Conservation (phyloP, 1,140 invertebrate species). For the Diorhabda sublineata region DNA sequence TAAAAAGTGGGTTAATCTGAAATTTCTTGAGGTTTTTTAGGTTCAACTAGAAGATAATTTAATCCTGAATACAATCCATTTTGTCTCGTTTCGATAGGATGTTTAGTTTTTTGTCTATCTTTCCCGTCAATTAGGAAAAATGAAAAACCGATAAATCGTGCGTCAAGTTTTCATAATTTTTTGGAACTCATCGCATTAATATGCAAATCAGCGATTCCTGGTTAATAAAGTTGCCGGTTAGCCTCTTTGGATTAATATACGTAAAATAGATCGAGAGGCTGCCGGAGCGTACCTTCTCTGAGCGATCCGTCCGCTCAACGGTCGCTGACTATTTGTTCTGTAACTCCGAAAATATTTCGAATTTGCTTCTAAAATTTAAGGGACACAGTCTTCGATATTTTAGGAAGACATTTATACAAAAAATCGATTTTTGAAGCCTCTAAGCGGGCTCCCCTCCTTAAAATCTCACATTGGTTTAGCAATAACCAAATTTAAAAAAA, state of each 20-base stretch:
- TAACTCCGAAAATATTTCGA: too few relatives aligned
- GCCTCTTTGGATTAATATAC: too few relatives aligned
- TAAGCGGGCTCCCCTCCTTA: neutral
- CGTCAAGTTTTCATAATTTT: neutral
- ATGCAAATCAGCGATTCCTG: neutral
- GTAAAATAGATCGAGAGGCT: too few relatives aligned
- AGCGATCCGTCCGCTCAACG: neutral
- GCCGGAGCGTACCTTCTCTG: too few relatives aligned
- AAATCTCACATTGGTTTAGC: too few relatives aligned
- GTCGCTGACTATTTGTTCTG: neutral
- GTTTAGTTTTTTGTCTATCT: neutral
- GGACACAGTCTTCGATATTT: neutral
- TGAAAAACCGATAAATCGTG: constrained; percentile 3
- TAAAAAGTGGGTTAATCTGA: constrained; percentile 1
- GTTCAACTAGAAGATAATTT: too few relatives aligned
- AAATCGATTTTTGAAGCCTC: constrained; percentile 1
- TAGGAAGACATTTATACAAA: neutral
- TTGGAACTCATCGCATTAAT: neutral
- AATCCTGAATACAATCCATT: too few relatives aligned
- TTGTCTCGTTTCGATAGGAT: too few relatives aligned
- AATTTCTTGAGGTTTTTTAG: neutral
- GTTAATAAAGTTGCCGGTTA: too few relatives aligned
- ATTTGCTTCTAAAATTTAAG: neutral
- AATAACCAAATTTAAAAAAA: too few relatives aligned
- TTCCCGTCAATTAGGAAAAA: neutral